These are phyloP conservation scores for Albula goreensis DNA, from an alignment of 2,113 vertebrate species.

Conservation along the genomic window DNA sequence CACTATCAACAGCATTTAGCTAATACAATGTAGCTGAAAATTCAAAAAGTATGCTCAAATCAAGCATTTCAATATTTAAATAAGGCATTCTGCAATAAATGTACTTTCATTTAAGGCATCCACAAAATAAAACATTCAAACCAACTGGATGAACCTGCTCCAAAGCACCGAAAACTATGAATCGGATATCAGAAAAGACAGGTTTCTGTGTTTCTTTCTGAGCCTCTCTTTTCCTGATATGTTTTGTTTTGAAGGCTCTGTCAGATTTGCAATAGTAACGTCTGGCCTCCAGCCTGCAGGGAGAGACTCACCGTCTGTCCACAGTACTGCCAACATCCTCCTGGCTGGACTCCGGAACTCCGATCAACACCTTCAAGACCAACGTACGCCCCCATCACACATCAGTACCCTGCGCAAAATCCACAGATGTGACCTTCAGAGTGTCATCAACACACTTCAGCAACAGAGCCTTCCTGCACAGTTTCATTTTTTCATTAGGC, in stretches of 20 bases:
- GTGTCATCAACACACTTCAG: too few species aligned
- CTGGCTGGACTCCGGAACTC: constrained; percentile 10
- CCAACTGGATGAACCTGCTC: too few species aligned
- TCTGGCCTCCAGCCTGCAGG: background rate
- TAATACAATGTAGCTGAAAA: background rate
- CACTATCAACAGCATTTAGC: background rate
- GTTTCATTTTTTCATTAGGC: too few species aligned
- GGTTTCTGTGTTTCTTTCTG: too few species aligned
- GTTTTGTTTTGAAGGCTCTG: too few species aligned
- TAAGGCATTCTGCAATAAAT: background rate
- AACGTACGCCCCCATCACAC: constrained; percentile 28
- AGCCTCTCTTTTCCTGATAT: too few species aligned
- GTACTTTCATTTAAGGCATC: background rate
- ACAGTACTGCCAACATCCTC: background rate
- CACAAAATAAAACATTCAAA: background rate
- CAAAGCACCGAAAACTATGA: too few species aligned
- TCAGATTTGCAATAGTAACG: background rate
- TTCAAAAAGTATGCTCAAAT: too few species aligned
- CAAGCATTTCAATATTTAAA: too few species aligned
- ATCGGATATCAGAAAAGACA: too few species aligned
- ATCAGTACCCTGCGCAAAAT: constrained; percentile 11
- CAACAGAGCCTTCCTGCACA: background rate
- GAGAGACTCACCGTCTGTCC: constrained; percentile 22
- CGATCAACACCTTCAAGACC: constrained; percentile 29
- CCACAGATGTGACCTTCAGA: background rate